Conservation (phyloP, 2,113 vertebrate species). For the Rhodinocichla rosea region DNA sequence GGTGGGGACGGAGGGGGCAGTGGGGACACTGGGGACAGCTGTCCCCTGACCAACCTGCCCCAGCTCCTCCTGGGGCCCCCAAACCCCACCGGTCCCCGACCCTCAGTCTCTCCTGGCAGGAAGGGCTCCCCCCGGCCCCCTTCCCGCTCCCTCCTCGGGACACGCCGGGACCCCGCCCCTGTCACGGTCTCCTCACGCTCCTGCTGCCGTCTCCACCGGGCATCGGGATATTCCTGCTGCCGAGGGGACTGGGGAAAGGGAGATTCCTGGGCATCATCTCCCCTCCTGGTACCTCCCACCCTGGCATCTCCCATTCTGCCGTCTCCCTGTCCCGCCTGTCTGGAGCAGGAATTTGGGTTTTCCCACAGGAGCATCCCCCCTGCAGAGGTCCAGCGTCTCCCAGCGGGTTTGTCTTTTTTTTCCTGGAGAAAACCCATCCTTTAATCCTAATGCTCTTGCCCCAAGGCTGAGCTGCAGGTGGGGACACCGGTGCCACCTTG, state of each 20-base stretch:
- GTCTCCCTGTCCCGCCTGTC: background rate
- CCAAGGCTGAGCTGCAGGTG: background rate
- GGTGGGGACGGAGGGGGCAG: background rate
- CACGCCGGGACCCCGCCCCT: background rate
- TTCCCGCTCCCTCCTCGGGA: background rate
- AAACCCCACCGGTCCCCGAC: background rate
- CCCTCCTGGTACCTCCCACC: background rate
- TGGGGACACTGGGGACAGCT: background rate
- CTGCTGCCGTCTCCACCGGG: background rate
- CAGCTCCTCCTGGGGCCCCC: background rate
- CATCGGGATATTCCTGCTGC: background rate
- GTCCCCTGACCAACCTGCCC: too few species aligned
- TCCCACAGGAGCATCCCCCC: background rate
- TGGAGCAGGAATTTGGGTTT: background rate
- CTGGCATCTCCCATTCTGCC: background rate
- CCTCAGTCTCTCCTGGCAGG: background rate
- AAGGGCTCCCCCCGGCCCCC: background rate
- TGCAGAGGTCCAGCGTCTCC: background rate
- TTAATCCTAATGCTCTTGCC: background rate
- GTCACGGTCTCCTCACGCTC: fast-evolving
- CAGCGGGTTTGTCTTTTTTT: background rate
- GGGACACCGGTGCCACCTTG: fast-evolving
- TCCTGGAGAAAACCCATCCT: background rate
- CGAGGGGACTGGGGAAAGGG: background rate
- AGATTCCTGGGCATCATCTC: background rate